Conservation (phyloP, 92 coral and sea anemone species). For the Pocillopora grandis region DNA sequence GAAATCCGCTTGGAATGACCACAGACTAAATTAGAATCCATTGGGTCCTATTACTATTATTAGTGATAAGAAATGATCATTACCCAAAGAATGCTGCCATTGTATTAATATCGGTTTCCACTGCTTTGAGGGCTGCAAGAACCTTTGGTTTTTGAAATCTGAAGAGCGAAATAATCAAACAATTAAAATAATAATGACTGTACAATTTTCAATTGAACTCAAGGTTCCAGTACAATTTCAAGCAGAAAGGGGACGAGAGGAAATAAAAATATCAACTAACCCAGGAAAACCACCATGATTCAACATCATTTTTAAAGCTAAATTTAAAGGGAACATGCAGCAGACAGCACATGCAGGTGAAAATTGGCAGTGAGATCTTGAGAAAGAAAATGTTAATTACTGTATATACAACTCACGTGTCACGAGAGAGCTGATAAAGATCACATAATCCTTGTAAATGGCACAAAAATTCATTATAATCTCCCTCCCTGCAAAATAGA, state of each 20-base stretch:
- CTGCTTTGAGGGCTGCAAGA: constrained; percentile 83
- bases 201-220: too few relatives aligned
- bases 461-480: constrained; percentile 87
- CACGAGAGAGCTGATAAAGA: constrained; percentile 86
- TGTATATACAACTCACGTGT: constrained; percentile 69
- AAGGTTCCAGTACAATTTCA: too few relatives aligned
- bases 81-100: constrained; percentile 83
- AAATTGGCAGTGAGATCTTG: too few relatives aligned
- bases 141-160: constrained; percentile 96
- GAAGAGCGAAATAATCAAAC: background rate
- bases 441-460: constrained; percentile 92
- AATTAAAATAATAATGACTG: background rate
- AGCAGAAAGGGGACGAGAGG: too few relatives aligned
- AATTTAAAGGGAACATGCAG: too few relatives aligned
- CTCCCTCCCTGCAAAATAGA: constrained; percentile 69
- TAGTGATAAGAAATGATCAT: background rate
- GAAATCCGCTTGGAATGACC: too few relatives aligned
- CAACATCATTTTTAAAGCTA: too few relatives aligned
- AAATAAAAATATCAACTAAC: too few relatives aligned
- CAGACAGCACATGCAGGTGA: background rate
- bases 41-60: too few relatives aligned
- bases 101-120: constrained; percentile 83
- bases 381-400: background rate
- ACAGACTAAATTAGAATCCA: too few relatives aligned
- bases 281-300: too few relatives aligned